Conservation (phyloP, 2,797 vertebrate genomes). For the Allobates femoralis region DNA sequence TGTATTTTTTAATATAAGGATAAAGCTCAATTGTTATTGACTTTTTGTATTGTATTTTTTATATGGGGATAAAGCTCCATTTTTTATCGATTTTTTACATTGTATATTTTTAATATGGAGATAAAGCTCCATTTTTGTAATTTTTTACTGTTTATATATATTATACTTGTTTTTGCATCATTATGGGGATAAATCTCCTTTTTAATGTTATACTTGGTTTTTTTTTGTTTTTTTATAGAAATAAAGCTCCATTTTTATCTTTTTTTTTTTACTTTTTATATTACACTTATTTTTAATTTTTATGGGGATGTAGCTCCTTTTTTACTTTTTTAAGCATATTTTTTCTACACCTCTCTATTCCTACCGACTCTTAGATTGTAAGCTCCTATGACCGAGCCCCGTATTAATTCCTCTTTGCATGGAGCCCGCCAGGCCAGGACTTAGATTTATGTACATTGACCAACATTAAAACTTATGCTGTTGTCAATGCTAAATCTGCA, state of each 20-base stretch:
- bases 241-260: neutral
- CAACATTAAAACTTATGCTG: neutral
- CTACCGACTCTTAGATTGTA: neutral
- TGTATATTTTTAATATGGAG: too few relatives aligned
- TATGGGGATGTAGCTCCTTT: neutral
- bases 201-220: neutral
- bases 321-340: neutral
- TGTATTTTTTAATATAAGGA: too few relatives aligned
- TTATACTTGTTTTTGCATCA: too few relatives aligned
- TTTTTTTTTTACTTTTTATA: neutral
- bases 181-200: too few relatives aligned
- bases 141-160: too few relatives aligned
- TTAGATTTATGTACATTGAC: neutral
- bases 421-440: neutral
- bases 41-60: too few relatives aligned
- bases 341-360: neutral
- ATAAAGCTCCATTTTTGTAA: neutral
- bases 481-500: slow-evolving; percentile 20
- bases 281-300: neutral
- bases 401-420: neutral
- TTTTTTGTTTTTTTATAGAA: neutral
- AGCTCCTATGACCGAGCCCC: neutral
- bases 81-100: too few relatives aligned
- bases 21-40: too few relatives aligned
- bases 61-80: too few relatives aligned